Evolutionary conservation across 1,140 invertebrate genomes (phyloP).

Genomic region (Drosophila carrolli): DNA sequence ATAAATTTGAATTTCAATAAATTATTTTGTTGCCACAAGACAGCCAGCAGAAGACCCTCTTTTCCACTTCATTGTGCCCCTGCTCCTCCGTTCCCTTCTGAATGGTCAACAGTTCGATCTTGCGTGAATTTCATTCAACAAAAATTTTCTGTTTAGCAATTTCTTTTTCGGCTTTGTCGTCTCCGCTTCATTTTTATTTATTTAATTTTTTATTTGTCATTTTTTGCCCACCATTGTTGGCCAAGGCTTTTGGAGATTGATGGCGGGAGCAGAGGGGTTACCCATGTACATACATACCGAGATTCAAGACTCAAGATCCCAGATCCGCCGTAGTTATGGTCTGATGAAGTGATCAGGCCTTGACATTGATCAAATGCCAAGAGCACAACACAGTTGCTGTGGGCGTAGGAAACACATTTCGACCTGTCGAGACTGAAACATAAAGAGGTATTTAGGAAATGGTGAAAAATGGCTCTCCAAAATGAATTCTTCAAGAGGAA

Average conservation of each 20-base stretch:
- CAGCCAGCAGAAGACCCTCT: conserved; percentile 30
- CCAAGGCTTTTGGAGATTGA: conserved; percentile 37
- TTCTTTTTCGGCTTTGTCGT: conserved; percentile 65
- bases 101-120: conserved; percentile 46
- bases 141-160: conserved; percentile 68
- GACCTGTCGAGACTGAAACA: background rate
- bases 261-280: conserved; percentile 1
- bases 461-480: conserved; percentile 4
- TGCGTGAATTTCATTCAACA: conserved; percentile 78
- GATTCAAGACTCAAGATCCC: conserved; percentile 15
- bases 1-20: conserved; percentile 83
- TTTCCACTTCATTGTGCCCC: conserved; percentile 39
- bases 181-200: conserved; percentile 11
- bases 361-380: conserved; percentile 73
- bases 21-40: conserved; percentile 80
- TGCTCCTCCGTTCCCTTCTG: conserved; percentile 19
- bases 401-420: conserved; percentile 35
- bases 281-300: conserved; percentile 14
- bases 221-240: conserved; percentile 53
- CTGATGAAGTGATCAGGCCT: conserved; percentile 78
- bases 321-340: conserved; percentile 44
- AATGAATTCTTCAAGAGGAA: background rate
- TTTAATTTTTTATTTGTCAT: conserved; percentile 16
- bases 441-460: conserved; percentile 19
- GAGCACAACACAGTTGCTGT: conserved; percentile 7